Evolutionary conservation across 2,888 invertebrate species (phyloP), one percentile per base, ranked within the genome.

Genomic region (Laothoe populi): DNA sequence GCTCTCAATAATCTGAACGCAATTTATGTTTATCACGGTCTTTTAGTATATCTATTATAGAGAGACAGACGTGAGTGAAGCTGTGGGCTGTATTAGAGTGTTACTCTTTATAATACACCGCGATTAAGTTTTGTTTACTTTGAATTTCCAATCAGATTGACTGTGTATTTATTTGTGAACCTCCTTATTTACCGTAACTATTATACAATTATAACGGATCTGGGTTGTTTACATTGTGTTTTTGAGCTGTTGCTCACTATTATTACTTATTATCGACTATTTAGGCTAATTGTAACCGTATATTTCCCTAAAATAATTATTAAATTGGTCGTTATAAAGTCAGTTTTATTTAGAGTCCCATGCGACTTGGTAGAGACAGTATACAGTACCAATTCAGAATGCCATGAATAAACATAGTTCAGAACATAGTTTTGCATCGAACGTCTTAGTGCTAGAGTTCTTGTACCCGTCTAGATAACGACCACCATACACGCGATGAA

Each of bases 11-110:
- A 45, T 63, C 57, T 78, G 78, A 78, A 65, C 61, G 63, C 49
- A 72, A 69, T 74, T 75, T 75, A 73, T 75, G 77, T 76, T 78
- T 81, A 82, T 80, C 78, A 77, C 70, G 73, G 76, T 70, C 73
- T 81, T 79, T 83, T 79, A 82, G 84, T 83, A 78, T 77, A 78
- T 82, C 78, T 79, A 82, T 82, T 84, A 86, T 82, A 74, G n/a
- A n/a, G n/a, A n/a, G 77, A 79, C 74, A 72, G 72, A 76, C 78
- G 77, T 79, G 74, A 76, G 75, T 69, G 72, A 69, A 70, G 83
- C 86, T 79, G 61, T 70, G 63, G 78, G 87, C 83, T 60, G 68
- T 68, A 64, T 70, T 75, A 79, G 81, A 79, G 78, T 81, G 80
- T 79, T 78, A 82, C 83, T 86, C 76, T 70, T 66, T 66, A 64